These are phyloP conservation scores for Protosalanx chinensis DNA, from an alignment of 2,797 vertebrate genomes.

Conservation along the genomic window DNA sequence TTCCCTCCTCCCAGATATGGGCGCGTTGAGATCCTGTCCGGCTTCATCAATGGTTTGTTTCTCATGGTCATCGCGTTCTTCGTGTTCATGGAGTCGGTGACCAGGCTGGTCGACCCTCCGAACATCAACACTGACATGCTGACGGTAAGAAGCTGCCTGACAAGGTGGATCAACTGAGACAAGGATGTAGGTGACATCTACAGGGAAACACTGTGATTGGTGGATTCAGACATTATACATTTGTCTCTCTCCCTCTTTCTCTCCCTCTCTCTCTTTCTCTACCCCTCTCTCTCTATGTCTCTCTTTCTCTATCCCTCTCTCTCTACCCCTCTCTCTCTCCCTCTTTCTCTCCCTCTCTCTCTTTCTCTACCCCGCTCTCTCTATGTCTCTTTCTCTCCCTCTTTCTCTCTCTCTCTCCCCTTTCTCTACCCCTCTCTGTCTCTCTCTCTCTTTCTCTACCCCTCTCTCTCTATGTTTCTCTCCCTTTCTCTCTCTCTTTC, in stretches of 20 bases:
- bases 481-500: background rate
- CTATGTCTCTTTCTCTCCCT: too few relatives aligned
- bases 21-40: conserved; percentile 96
- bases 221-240: too few relatives aligned
- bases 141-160: conserved; percentile 78
- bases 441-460: too few relatives aligned
- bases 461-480: background rate
- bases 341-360: too few relatives aligned
- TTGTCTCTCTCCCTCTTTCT: too few relatives aligned
- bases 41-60: conserved; percentile 97
- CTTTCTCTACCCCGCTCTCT: too few relatives aligned
- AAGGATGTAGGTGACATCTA: background rate
- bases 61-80: conserved; percentile 98
- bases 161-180: background rate
- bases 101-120: conserved; percentile 92
- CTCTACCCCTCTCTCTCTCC: too few relatives aligned
- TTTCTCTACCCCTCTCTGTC: too few relatives aligned
- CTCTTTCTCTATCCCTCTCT: too few relatives aligned
- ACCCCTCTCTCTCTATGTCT: too few relatives aligned
- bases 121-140: conserved; percentile 98
- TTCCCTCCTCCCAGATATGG: conserved; percentile 75
- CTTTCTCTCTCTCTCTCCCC: too few relatives aligned
- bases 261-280: too few relatives aligned
- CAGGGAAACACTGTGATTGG: background rate
- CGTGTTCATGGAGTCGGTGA: conserved; percentile 93